These are phyloP conservation scores for Chaetoderma sp. DNA, from an alignment of 2,888 invertebrate species.

Conservation along the genomic window DNA sequence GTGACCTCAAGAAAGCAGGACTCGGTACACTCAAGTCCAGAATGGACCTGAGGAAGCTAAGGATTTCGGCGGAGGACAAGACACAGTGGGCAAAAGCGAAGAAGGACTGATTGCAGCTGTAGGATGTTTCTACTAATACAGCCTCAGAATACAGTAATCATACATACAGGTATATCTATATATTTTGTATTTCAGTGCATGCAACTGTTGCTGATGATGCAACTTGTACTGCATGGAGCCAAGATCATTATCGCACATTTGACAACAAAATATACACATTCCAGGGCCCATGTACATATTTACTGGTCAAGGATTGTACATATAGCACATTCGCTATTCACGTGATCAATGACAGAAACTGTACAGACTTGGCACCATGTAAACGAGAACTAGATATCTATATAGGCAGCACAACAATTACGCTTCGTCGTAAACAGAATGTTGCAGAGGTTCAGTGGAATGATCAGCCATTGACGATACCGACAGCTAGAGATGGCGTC, in stretches of 20 bases:
- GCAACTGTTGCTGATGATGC: constrained; percentile 65
- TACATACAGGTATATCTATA: neutral
- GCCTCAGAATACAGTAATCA: no score
- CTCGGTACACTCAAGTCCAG: no score
- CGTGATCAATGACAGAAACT: constrained; percentile 73
- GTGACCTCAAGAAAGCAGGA: no score
- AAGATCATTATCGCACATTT: constrained; percentile 85
- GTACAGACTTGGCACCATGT: constrained; percentile 72
- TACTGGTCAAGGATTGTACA: constrained; percentile 78
- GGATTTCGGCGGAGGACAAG: no score
- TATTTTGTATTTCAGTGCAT: constrained; percentile 16
- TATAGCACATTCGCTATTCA: constrained; percentile 76
- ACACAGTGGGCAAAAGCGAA: no score
- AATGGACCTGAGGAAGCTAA: no score
- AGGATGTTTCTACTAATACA: no score
- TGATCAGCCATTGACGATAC: constrained; percentile 39
- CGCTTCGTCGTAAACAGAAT: constrained; percentile 34
- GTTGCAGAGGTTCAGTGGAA: constrained; percentile 49
- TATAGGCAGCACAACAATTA: constrained; percentile 75
- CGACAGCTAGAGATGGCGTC: constrained; percentile 73
- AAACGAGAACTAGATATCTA: constrained; percentile 75
- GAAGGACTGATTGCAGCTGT: no score
- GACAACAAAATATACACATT: constrained; percentile 84
- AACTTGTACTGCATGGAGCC: constrained; percentile 84
- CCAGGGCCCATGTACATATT: constrained; percentile 79